phyloP scores from a whole-genome alignment of 1,140 invertebrate species.

The Apocrypta bakeri region DNA sequence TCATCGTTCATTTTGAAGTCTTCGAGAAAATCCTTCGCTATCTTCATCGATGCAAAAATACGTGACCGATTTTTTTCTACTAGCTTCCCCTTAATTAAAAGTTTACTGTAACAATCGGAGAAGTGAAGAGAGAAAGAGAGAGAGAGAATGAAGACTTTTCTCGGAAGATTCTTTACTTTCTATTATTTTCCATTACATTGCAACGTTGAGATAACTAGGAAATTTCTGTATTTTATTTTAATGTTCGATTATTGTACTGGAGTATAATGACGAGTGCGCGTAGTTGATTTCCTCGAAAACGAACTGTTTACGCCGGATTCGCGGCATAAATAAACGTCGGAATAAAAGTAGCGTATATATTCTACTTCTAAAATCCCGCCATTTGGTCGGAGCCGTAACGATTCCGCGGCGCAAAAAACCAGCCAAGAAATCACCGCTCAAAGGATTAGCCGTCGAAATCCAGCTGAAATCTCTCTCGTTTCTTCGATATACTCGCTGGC shows the following conservation, averaged over 20 bases:
- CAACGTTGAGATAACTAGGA: no score
- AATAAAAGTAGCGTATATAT: neutral
- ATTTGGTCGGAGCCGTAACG: neutral
- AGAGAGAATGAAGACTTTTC: no score
- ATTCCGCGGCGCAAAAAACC: neutral
- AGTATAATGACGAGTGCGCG: no score
- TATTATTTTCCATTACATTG: no score
- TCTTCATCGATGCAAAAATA: neutral
- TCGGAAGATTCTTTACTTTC: no score
- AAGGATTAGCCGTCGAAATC: slow-evolving; percentile 38
- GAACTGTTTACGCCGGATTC: no score
- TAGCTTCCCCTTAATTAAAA: neutral
- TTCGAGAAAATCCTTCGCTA: neutral
- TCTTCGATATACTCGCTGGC: neutral
- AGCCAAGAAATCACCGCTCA: slow-evolving; percentile 3
- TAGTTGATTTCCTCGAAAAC: no score
- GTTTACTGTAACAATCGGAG: neutral
- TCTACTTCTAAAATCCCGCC: neutral
- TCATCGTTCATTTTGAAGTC: neutral
- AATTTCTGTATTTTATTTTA: no score
- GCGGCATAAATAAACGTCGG: no score
- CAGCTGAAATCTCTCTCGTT: neutral
- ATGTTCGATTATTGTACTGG: no score
- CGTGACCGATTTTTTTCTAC: neutral
- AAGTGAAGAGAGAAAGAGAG: no score